Conservation (phyloP, 2,888 invertebrate genomes). For the Aproaerema taeniolella region DNA sequence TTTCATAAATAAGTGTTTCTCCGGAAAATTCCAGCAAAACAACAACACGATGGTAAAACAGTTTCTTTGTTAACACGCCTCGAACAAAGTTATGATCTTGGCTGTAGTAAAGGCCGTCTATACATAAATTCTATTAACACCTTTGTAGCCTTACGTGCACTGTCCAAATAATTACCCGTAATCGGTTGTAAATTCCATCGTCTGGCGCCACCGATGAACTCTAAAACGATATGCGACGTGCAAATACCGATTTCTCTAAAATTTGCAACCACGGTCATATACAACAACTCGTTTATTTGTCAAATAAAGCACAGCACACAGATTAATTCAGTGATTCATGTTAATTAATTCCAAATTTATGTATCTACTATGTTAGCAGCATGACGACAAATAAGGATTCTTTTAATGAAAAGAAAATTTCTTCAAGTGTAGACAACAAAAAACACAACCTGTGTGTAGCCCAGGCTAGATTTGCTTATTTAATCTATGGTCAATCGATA, state of each 20-base stretch:
- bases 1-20: no score
- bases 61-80: constrained; percentile 2
- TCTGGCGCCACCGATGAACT: constrained; percentile 37
- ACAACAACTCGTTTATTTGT: no score
- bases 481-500: constrained; percentile 6
- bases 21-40: not conserved
- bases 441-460: no score
- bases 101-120: constrained; percentile 19
- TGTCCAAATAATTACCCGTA: constrained; percentile 29
- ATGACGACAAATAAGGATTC: no score
- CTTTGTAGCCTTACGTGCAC: constrained; percentile 19
- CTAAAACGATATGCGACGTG: constrained; percentile 25
- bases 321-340: no score
- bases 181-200: constrained; percentile 23
- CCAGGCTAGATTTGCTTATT: not conserved
- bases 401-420: no score
- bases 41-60: no score
- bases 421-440: no score
- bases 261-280: constrained; percentile 15
- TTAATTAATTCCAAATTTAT: no score
- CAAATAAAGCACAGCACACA: no score
- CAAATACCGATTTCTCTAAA: constrained; percentile 25
- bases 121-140: constrained; percentile 35
- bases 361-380: no score
- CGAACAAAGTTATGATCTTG: constrained; percentile 18